phyloP scores from a whole-genome alignment of 2,113 vertebrate genomes.

The Paraplagusia blochii region DNA sequence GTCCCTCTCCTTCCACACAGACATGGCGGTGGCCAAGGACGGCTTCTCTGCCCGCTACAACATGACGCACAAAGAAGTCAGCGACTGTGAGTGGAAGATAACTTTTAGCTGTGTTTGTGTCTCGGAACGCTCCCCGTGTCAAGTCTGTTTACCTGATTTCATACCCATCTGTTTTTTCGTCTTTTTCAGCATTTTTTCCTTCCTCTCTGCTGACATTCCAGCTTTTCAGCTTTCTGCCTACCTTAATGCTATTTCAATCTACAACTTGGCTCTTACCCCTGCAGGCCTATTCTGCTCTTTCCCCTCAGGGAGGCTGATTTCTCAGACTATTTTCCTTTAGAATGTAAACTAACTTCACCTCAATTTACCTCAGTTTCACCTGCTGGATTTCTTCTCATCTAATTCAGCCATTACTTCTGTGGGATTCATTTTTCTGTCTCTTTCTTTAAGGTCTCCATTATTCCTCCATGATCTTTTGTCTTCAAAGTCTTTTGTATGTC shows the following conservation, averaged over 20 bases:
- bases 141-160: conserved; percentile 36
- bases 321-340: conserved; percentile 43
- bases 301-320: conserved; percentile 33
- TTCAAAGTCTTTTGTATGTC: not conserved
- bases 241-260: conserved; percentile 56
- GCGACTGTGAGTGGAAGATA: conserved; percentile 84
- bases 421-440: conserved; percentile 11
- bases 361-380: conserved; percentile 46
- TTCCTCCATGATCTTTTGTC: not conserved
- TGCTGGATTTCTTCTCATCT: conserved; percentile 22
- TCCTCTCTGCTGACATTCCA: conserved; percentile 37
- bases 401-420: conserved; percentile 10
- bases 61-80: conserved; percentile 86
- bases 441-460: conserved; percentile 10
- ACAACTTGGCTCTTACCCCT: conserved; percentile 6
- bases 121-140: not conserved
- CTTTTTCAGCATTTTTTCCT: conserved; percentile 7
- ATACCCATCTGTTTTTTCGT: conserved; percentile 25
- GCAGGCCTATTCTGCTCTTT: conserved; percentile 25
- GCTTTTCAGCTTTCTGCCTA: conserved; percentile 24
- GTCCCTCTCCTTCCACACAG: conserved; percentile 95
- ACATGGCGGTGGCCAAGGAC: conserved; percentile 97
- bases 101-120: not conserved
- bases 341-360: conserved; percentile 60
- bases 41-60: conserved; percentile 96